Percentiles rank a stretch among this genome's conserved stretches.
These are phyloP conservation scores for Gymnoscelis rufifasciata DNA, from an alignment of 2,888 invertebrate species.

Conservation along the genomic window DNA sequence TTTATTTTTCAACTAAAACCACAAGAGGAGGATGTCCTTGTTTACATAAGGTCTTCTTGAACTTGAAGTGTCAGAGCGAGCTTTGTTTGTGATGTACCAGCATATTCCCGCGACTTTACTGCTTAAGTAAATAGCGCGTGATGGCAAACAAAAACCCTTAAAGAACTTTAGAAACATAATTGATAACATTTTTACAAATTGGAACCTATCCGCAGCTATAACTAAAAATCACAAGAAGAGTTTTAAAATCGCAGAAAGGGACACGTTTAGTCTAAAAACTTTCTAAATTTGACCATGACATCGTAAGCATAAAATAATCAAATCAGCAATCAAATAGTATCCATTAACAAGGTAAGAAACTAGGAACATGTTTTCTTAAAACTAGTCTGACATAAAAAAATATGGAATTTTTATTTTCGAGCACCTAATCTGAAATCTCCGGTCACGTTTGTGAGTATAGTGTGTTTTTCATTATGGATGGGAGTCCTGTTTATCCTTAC, in stretches of 20 bases:
- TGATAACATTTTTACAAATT: too few species aligned
- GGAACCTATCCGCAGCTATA: too few species aligned
- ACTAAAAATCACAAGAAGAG: too few species aligned
- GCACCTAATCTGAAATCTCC: constrained; percentile 22
- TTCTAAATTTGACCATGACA: background rate
- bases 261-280: background rate
- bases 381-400: constrained; percentile 11
- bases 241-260: too few species aligned
- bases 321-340: background rate
- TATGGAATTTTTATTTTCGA: constrained; percentile 14
- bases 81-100: constrained; percentile 6
- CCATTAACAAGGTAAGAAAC: background rate
- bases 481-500: constrained; percentile 18
- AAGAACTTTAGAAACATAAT: too few species aligned
- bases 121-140: too few species aligned
- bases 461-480: constrained; percentile 6
- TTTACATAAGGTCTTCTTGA: constrained; percentile 21
- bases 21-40: constrained; percentile 25
- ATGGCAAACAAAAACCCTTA: too few species aligned
- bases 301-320: background rate
- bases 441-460: constrained; percentile 28
- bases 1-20: constrained; percentile 24
- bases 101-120: too few species aligned
- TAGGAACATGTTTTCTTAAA: constrained; percentile 11
- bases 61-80: constrained; percentile 16